Base-by-base conservation (phyloP, 64 coral and sea anemone genomes). In the Pachyseris speciosa region DNA sequence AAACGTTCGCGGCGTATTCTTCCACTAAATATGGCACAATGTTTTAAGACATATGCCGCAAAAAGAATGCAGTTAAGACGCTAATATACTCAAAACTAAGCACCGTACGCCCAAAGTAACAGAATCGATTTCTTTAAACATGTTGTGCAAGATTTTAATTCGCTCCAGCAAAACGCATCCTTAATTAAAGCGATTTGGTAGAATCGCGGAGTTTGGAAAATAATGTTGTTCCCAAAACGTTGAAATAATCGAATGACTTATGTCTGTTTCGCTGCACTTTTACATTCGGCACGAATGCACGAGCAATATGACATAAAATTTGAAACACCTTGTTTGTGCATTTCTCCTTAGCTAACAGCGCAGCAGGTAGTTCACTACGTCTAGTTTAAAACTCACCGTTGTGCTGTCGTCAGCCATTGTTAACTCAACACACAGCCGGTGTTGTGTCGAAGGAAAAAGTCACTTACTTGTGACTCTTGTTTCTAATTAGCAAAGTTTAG, bases 381-480 rank as follows among this genome's bases (percentile, higher is more conserved):
- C 19, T 39, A 20, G 19, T 39, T n/a, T 24, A 15, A 15, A 80
- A 81, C 77, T 81, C 53, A 81, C 77, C 77, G 36, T 37, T 81
- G 33, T 81, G 53, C 37, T 39, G 19, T 61, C 51, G n/a, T 81
- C 22, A 34, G 52, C 53, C 77, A 81, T 81, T 40, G 30, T 24
- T 7, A 61, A 5, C 26, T 50, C 24, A 51, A 76, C 16, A 49
- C 16, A 50, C 22, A 20, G 31, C 10, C 32, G 20, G 52, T 12
- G 19, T 37, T 61, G 32, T 40, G 32, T 26, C 32, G 51, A 37
- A 13, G 11, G 8, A 42, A 37, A 40, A 59, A 39, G 34, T 81
- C 52, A 36, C 52, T 40, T 53, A 36, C 52, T 40, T 34, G 15
- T 17, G 9, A 11, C 4, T 61, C 8, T 11, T 26, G 22, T 53